Evolutionary conservation across 1,140 invertebrate genomes (phyloP).

Genomic region (Aplysia californica): DNA sequence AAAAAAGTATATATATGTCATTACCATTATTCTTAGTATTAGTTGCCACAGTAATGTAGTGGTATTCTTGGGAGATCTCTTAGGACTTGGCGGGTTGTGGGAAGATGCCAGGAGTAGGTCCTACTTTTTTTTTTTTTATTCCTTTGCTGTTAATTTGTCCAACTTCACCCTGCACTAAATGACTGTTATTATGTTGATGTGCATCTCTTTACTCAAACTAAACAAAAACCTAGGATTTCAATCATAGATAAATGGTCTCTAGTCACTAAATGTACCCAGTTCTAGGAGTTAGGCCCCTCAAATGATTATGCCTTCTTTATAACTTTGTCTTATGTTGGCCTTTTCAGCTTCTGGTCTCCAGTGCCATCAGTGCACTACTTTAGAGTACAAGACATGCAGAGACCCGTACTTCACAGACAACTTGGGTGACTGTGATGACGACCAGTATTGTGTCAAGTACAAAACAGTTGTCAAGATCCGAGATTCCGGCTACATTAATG

Average conservation of each 20-base stretch:
- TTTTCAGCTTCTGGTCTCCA: conserved; percentile 12
- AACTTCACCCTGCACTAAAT: neutral
- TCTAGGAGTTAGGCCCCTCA: too few relatives aligned
- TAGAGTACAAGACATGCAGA: conserved; percentile 30
- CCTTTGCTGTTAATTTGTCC: too few relatives aligned
- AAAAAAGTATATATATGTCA: too few relatives aligned
- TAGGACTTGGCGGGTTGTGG: too few relatives aligned
- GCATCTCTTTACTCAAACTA: neutral
- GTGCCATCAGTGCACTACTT: conserved; percentile 41
- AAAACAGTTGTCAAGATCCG: conserved; percentile 41
- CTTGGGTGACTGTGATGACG: conserved; percentile 41
- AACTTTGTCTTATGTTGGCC: too few relatives aligned
- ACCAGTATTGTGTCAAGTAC: conserved; percentile 44
- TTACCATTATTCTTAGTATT: too few relatives aligned
- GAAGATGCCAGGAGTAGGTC: too few relatives aligned
- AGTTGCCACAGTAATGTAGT: too few relatives aligned
- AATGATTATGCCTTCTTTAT: too few relatives aligned
- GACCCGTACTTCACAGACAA: conserved; percentile 42
- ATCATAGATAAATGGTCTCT: neutral
- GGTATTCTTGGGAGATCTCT: too few relatives aligned
- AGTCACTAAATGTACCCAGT: too few relatives aligned
- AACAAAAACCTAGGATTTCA: neutral
- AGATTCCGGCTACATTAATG: conserved; percentile 47
- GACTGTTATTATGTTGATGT: neutral
- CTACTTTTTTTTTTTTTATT: too few relatives aligned